phyloP scores from a whole-genome alignment of 1,140 invertebrate species.

The Octopus sinensis region DNA sequence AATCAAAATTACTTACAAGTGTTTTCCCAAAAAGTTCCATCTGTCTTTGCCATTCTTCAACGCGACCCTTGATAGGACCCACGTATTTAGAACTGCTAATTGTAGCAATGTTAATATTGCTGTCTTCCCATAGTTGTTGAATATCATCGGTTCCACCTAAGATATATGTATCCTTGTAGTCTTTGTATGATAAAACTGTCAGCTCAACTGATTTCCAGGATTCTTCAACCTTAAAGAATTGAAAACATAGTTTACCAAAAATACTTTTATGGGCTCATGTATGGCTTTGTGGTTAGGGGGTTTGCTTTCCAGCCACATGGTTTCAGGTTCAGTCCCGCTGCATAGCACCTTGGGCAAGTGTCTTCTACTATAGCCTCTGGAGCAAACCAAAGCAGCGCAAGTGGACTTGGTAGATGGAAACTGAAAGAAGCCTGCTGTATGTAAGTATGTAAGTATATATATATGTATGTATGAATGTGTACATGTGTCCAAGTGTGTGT shows the following conservation, averaged over 20 bases:
- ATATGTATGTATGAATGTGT: no score
- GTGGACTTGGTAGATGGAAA: no score
- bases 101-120: constrained; percentile 79
- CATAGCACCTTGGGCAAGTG: no score
- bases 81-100: constrained; percentile 80
- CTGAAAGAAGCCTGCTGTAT: no score
- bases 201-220: constrained; percentile 58
- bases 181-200: constrained; percentile 56
- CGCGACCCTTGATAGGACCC: constrained; percentile 74
- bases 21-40: constrained; percentile 75
- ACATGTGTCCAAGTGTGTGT: no score
- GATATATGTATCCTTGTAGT: constrained; percentile 75
- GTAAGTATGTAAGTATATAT: no score
- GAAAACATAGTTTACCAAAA: not conserved
- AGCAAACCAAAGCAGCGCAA: no score
- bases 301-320: no score
- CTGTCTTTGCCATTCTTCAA: constrained; percentile 75
- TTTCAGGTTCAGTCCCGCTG: no score
- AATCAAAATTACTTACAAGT: constrained; percentile 61
- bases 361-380: no score
- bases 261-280: no score
- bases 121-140: constrained; percentile 77
- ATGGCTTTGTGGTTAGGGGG: no score
- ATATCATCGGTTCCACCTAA: constrained; percentile 80
- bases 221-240: constrained; percentile 52